A percentile compares a stretch with the other conserved stretches of the same genome.
phyloP scores from a whole-genome alignment of 2,797 vertebrate species.

The Phataginus tetradactyla region DNA sequence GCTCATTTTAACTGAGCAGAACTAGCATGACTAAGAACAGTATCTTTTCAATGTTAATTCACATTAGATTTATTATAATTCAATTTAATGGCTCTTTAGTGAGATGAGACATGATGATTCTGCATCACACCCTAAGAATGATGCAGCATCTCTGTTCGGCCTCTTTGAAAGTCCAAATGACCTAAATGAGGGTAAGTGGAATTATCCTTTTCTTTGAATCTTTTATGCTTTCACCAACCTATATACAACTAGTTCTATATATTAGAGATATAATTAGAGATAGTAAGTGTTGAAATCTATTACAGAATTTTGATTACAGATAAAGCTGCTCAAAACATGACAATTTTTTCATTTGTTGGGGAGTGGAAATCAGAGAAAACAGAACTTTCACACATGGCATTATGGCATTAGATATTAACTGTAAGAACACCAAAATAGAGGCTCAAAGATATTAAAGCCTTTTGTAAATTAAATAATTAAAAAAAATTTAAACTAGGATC shows the following conservation, averaged over 20 bases:
- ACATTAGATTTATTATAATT: background rate
- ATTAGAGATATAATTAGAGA: background rate
- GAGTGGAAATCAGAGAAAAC: slow-evolving; percentile 34
- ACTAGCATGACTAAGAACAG: background rate
- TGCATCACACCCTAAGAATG: background rate
- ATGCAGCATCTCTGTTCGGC: background rate
- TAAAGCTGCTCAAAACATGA: background rate
- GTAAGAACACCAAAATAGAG: slow-evolving; percentile 5
- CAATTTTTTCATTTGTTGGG: background rate
- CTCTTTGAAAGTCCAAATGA: background rate
- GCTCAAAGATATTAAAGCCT: slow-evolving; percentile 11
- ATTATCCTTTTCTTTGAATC: slow-evolving; percentile 12
- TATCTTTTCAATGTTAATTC: slow-evolving; percentile 12
- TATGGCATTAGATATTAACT: background rate
- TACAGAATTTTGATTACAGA: background rate
- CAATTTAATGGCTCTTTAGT: background rate
- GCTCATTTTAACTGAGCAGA: slow-evolving; percentile 45
- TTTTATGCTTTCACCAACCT: background rate
- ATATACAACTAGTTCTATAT: background rate
- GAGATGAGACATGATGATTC: background rate
- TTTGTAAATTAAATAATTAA: background rate
- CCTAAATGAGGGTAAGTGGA: background rate
- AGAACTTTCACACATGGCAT: background rate
- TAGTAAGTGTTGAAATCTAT: background rate
- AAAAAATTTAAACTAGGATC: slow-evolving; percentile 9